Evolutionary conservation across 1,140 invertebrate species (phyloP).

Genomic region (Drosophila pectinifera): DNA sequence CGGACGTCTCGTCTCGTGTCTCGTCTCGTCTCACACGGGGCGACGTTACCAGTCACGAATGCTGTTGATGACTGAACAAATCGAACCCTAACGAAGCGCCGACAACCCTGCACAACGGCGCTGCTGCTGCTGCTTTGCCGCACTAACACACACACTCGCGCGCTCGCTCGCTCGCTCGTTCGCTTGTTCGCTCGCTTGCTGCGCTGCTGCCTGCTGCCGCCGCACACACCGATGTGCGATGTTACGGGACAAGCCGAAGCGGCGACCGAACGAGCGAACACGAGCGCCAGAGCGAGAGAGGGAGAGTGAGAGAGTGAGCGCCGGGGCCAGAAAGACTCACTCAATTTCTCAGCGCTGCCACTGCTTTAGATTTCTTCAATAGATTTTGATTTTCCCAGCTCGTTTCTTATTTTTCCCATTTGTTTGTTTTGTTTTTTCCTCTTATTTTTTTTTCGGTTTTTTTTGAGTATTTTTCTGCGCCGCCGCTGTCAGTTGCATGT

Average conservation of each 20-base stretch:
- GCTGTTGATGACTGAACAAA: conserved; percentile 84
- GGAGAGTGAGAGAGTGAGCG: conserved; percentile 7
- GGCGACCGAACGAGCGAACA: conserved; percentile 8
- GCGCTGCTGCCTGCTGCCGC: conserved; percentile 8
- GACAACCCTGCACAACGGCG: conserved; percentile 69
- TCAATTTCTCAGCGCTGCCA: conserved; percentile 58
- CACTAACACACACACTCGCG: not conserved
- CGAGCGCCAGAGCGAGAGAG: conserved; percentile 12
- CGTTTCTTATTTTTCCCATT: conserved; percentile 44
- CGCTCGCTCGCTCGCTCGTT: not conserved
- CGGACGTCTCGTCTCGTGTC: conserved; percentile 47
- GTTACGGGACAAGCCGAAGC: not conserved
- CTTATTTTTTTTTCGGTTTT: conserved; percentile 9
- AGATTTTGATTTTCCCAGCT: conserved; percentile 75
- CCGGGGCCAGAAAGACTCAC: conserved; percentile 46
- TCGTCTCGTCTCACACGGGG: conserved; percentile 56
- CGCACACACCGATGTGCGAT: not conserved
- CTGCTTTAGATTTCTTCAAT: conserved; percentile 78
- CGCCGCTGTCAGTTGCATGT: conserved; percentile 81
- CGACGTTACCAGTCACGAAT: conserved; percentile 85
- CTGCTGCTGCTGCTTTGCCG: conserved; percentile 1
- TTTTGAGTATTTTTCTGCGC: conserved; percentile 76
- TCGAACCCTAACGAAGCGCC: conserved; percentile 73
- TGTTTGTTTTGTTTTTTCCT: conserved; percentile 11
- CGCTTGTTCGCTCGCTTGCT: not conserved